Evolutionary conservation across 2,797 vertebrate genomes (phyloP), one percentile per base, ranked within the genome.

Genomic region (Phalanger gymnotis): DNA sequence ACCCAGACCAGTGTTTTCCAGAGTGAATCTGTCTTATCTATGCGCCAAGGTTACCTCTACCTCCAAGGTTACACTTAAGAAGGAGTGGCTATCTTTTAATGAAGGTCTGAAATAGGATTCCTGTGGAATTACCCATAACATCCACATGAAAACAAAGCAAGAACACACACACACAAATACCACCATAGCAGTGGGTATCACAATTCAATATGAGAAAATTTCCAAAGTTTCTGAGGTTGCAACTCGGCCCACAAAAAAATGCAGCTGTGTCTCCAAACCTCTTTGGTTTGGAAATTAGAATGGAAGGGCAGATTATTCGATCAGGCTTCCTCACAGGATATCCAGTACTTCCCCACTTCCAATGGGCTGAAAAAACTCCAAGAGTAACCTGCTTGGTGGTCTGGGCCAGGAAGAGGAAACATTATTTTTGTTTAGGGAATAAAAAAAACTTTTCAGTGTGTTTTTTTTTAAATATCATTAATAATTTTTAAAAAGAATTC

Each of bases 191-290:
- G 9, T 55, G 91, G 61, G 58, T 95, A 89, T 92, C 94, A 92
- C 54, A 97, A 90, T 92, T 93, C 51, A 19, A 40, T 30, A 54
- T 94, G 92, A 96, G 92, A 97, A 96, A 95, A 96, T 93, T 95
- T 92, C 94, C 93, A 98, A 97, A 94, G 58, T 91, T 90, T 97
- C 97, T 98, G 96, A 98, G 98, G 97, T 97, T 98, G 91, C 90
- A 97, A 95, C 97, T 97, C 97, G 95, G 95, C 97, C 98, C 97
- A 96, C 98, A 98, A 97, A 97, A 54, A 96, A 97, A 89, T 61
- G 94, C 57, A 90, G 94, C 96, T 97, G 91, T 91, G 94, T 97
- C 96, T 98, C 94, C 97, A 96, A 97, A 97, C 95, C 2, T 95
- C 96, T 97, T 98, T 98, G 97, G 92, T 97, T 97, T 97, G 40